Evolutionary conservation across 1,140 invertebrate species (phyloP), one percentile per base, ranked within the genome.

Genomic region (Plutomurus gul): DNA sequence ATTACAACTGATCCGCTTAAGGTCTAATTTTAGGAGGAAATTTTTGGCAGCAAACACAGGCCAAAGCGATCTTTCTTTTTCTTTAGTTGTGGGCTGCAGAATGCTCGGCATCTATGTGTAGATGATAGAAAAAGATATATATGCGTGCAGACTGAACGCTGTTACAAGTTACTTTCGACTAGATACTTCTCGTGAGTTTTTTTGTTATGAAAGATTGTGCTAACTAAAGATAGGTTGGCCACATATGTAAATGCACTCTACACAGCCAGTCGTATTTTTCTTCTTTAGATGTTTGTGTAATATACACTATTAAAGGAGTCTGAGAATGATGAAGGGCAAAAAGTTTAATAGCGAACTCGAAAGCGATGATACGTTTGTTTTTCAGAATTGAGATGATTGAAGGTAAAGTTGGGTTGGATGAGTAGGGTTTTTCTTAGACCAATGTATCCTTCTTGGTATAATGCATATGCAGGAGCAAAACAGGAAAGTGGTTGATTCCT

Each of bases 1-100:
- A 65, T 30, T 65, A 65, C 56, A 65, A 65, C 56, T 65, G 56
- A 65, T 65, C 56, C 56, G 56, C 56, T 65, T 65, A 65, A 36
- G 27, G 25, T 65, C 56, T 65, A 65, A 65, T 65, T 65, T 65
- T 65, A 65, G 56, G 25, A 33, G 27, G 56, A 16, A 65, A 33
- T 65, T 60, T 65, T 65, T 65, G 56, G 56, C 56, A 65, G 27
- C 25, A 30, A 65, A 30, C 27, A 65, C 56, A 65, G 18, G 13
- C 56, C 18, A 30, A 65, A 49, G 8, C n/a, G 25, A 30, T 33
- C 3, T 65, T 65, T 65, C 27, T 56, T 56, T 22, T 4, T 30
- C 30, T 33, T 18, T 18, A n/a, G 13, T 65, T 27, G 4, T 65
- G 56, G 25, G 56, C n/a, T 65, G 25, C 22, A n/a, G 56, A 27